Evolutionary conservation across 2,888 invertebrate species (phyloP).

Genomic region (Ectemnius cavifrons): DNA sequence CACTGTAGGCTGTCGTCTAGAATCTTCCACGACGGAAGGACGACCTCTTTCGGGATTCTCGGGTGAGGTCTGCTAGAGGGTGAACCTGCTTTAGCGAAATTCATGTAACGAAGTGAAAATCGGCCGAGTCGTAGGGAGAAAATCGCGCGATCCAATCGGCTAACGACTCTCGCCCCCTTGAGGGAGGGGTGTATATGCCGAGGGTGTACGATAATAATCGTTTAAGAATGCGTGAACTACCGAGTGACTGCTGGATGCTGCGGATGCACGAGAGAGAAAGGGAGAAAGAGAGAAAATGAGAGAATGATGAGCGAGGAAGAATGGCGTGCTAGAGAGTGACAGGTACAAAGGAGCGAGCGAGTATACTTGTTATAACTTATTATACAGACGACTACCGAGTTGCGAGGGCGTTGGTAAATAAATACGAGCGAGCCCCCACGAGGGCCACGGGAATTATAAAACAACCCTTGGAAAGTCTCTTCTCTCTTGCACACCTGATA

Average conservation of each 20-base stretch:
- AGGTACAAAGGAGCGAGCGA: constrained; percentile 40
- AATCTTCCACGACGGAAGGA: neutral
- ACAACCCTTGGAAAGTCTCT: constrained; percentile 1
- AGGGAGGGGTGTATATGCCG: neutral
- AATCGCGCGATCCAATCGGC: constrained; percentile 10
- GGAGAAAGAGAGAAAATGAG: no score
- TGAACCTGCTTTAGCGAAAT: constrained; percentile 12
- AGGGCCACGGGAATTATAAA: constrained; percentile 49
- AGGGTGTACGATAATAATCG: constrained; percentile 47
- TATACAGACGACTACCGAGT: constrained; percentile 62
- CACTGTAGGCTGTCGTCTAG: no score
- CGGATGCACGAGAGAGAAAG: no score
- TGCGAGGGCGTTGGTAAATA: constrained; percentile 67
- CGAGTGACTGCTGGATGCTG: no score
- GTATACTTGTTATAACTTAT: constrained; percentile 67
- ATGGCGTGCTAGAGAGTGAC: constrained; percentile 37
- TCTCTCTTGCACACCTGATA: neutral
- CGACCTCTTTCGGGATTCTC: neutral
- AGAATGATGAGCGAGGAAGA: constrained; percentile 37
- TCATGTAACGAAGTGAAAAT: constrained; percentile 16
- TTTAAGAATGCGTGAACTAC: constrained; percentile 41
- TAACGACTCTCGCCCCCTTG: neutral
- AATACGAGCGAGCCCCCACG: constrained; percentile 53
- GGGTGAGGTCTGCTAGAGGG: neutral
- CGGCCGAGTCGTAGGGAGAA: constrained; percentile 15